A percentile compares a stretch with the other conserved stretches of the same genome.
These are phyloP conservation scores for Leucoraja ocellata DNA, from an alignment of 2,797 vertebrate species.

Conservation along the genomic window DNA sequence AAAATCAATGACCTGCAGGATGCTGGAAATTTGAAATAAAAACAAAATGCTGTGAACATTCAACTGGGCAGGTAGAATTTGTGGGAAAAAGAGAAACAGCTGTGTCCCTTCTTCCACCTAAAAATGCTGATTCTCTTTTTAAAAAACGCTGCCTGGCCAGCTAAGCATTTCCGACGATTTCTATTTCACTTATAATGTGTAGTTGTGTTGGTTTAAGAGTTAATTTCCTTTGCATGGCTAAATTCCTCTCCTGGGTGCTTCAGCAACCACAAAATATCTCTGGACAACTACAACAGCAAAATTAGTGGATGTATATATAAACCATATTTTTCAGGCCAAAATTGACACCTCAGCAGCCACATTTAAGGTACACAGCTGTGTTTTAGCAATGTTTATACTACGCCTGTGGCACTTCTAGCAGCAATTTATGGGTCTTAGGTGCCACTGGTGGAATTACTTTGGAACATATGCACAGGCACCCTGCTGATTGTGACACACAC, in stretches of 20 bases:
- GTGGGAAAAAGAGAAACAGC: no score
- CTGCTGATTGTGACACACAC: constrained; percentile 24
- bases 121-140: no score
- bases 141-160: no score
- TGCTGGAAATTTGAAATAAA: no score
- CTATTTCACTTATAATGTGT: not conserved
- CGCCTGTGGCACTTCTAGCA: constrained; percentile 7
- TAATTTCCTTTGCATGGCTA: not conserved
- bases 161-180: no score
- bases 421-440: constrained; percentile 10
- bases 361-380: constrained; percentile 15
- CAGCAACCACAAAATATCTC: not conserved
- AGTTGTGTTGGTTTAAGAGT: not conserved
- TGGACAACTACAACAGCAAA: constrained; percentile 12
- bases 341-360: constrained; percentile 21
- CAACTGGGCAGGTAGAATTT: no score
- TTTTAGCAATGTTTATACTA: constrained; percentile 1
- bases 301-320: not conserved
- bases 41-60: no score
- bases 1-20: no score
- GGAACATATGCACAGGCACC: constrained; percentile 25
- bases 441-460: constrained; percentile 32
- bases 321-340: constrained; percentile 21
- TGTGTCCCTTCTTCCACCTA: no score
- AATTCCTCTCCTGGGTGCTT: not conserved